These are phyloP conservation scores for Trachymyrmex septentrionalis DNA, from an alignment of 1,140 invertebrate genomes.

Conservation along the genomic window DNA sequence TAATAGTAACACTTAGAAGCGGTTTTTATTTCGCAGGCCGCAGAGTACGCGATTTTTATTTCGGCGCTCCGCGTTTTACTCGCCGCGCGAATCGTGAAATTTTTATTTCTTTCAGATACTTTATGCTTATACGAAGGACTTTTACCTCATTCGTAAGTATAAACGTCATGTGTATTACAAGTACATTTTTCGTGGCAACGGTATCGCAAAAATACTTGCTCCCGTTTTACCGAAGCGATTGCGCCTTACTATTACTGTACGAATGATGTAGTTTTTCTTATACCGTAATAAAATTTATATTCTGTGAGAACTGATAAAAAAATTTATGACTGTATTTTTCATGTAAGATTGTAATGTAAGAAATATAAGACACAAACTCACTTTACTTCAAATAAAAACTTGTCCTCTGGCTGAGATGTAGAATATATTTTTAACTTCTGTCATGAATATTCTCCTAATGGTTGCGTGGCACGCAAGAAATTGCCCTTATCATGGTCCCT, in stretches of 20 bases:
- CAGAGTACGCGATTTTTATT: conserved; percentile 54
- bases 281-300: conserved; percentile 26
- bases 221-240: not conserved
- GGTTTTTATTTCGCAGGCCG: conserved; percentile 42
- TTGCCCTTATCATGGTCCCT: conserved; percentile 21
- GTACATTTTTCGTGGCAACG: conserved; percentile 9
- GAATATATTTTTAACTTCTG: not conserved
- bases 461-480: conserved; percentile 28
- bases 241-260: conserved; percentile 1
- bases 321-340: not conserved
- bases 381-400: conserved; percentile 27
- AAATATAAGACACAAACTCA: not conserved
- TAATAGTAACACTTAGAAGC: conserved; percentile 50
- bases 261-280: conserved; percentile 4
- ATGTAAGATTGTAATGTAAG: not conserved
- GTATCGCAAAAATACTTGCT: conserved; percentile 3
- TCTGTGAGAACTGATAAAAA: conserved; percentile 5
- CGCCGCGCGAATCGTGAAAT: conserved; percentile 41
- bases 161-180: conserved; percentile 26
- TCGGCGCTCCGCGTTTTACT: conserved; percentile 30
- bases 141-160: conserved; percentile 24
- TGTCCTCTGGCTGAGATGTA: not conserved
- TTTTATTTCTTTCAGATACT: conserved; percentile 47
- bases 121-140: not conserved
- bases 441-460: conserved; percentile 29